A percentile compares a stretch with the other conserved stretches of the same genome.
Conservation (phyloP, 2,888 invertebrate genomes). For the Drosophila subquinaria region DNA sequence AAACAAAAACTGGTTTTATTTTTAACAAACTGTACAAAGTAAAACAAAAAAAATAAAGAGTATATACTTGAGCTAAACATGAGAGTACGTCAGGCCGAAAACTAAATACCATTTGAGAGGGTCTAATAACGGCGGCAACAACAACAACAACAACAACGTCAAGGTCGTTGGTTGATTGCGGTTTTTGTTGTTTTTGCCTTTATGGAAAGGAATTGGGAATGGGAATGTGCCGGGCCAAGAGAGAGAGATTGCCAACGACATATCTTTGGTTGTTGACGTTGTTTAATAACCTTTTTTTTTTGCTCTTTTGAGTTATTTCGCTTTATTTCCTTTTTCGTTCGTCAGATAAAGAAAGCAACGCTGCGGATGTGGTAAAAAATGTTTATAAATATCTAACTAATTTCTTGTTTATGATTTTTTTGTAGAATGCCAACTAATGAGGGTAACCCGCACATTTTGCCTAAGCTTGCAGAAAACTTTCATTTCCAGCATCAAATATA, state of each 20-base stretch:
- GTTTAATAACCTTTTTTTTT: slow-evolving; percentile 68
- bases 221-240: slow-evolving; percentile 43
- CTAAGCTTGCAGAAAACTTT: slow-evolving; percentile 43
- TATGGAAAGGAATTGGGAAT: slow-evolving; percentile 22
- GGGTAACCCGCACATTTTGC: slow-evolving; percentile 35
- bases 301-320: slow-evolving; percentile 60
- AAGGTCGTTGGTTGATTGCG: slow-evolving; percentile 81
- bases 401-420: slow-evolving; percentile 1
- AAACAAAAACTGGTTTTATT: slow-evolving; percentile 58
- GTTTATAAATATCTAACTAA: slow-evolving; percentile 2
- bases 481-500: slow-evolving; percentile 23
- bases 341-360: slow-evolving; percentile 66
- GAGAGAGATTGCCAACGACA: slow-evolving; percentile 56
- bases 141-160: slow-evolving; percentile 54
- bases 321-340: slow-evolving; percentile 77
- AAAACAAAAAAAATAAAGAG: slow-evolving; percentile 7
- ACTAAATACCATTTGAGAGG: slow-evolving; percentile 71
- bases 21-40: slow-evolving; percentile 23
- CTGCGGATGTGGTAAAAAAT: slow-evolving; percentile 31
- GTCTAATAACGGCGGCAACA: slow-evolving; percentile 64
- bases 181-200: slow-evolving; percentile 60
- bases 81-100: slow-evolving; percentile 71
- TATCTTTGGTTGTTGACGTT: slow-evolving; percentile 45
- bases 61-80: slow-evolving; percentile 30
- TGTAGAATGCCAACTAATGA: slow-evolving; percentile 70